Evolutionary conservation across 2,888 invertebrate species (phyloP).

Genomic region (Drosophila testacea): DNA sequence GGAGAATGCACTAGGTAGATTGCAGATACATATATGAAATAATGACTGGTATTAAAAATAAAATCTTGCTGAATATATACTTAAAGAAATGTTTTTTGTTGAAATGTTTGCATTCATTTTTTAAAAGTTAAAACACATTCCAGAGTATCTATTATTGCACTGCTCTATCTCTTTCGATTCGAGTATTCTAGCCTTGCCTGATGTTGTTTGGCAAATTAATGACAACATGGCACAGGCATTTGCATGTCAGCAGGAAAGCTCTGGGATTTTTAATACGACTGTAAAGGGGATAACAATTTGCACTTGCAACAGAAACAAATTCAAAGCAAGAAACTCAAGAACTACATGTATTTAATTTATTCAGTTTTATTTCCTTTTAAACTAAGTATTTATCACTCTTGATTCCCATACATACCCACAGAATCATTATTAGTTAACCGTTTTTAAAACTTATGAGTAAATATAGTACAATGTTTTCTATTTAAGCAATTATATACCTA

Average conservation of each 20-base stretch:
- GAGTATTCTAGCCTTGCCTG: constrained; percentile 4
- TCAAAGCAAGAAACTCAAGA: not conserved
- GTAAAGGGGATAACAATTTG: constrained; percentile 40
- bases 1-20: not conserved
- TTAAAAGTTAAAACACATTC: not conserved
- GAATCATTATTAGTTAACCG: too few relatives aligned
- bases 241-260: constrained; percentile 57
- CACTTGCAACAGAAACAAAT: constrained; percentile 16
- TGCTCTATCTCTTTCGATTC: not conserved
- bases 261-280: constrained; percentile 35
- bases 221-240: constrained; percentile 55
- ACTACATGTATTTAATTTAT: not conserved
- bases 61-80: too few relatives aligned
- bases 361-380: not conserved
- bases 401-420: too few relatives aligned
- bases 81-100: too few relatives aligned
- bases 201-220: constrained; percentile 66
- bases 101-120: not conserved
- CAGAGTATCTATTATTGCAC: not conserved
- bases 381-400: not conserved
- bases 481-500: too few relatives aligned
- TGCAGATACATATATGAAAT: not conserved
- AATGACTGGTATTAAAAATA: too few relatives aligned
- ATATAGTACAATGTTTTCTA: too few relatives aligned
- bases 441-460: too few relatives aligned